Base-by-base conservation (phyloP, 1,140 invertebrate species). In the Artemia franciscana region DNA sequence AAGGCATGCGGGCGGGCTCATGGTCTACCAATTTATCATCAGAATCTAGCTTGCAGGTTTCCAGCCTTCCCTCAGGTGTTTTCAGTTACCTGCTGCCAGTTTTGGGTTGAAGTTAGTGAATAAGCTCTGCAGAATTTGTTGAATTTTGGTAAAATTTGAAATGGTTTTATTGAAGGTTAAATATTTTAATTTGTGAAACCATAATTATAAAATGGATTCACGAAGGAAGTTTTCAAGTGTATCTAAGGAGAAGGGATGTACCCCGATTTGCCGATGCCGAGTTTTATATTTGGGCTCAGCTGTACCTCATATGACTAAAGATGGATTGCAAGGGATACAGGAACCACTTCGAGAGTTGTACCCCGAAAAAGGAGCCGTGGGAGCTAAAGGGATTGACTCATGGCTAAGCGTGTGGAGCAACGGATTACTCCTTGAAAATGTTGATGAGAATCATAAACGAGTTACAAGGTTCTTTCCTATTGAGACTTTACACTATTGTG, bases 361-460 rank as follows among this genome's bases (percentile, higher is more conserved):
- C 71, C 92, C 91, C 15, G 87, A 90, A 69, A 84, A 88, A 70
- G 90, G 88, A 4, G 86, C 86, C 3, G 67, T 81, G 2, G 85
- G 85, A 1, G 86, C 87, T 28, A 82, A 87, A 69, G 92, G 92
- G 58, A 95, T 97, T 67, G 92, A 97, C 71, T 94, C 91, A 58
- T 97, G 92, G 89, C 77, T 99, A 25, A 92, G 88, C 67, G 91
- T 98, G 24, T 95, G 92, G 87, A 91, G 88, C 61, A 96, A 95
- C 71, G 93, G 94, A 58, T 83, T 99, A 58, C 76, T 97, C 18
- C 71, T 98, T 63, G 91, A 98, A 73, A 98, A 98, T 73, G 86
- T 97, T 2, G 91, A 95, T 71, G 94, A 96, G 72, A 86, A 91
- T 68, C 84, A 88, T 61, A 89, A 92, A 69, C 86, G 91, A 71